phyloP scores from a whole-genome alignment of 1,140 invertebrate genomes.

The Galendromus occidentalis region DNA sequence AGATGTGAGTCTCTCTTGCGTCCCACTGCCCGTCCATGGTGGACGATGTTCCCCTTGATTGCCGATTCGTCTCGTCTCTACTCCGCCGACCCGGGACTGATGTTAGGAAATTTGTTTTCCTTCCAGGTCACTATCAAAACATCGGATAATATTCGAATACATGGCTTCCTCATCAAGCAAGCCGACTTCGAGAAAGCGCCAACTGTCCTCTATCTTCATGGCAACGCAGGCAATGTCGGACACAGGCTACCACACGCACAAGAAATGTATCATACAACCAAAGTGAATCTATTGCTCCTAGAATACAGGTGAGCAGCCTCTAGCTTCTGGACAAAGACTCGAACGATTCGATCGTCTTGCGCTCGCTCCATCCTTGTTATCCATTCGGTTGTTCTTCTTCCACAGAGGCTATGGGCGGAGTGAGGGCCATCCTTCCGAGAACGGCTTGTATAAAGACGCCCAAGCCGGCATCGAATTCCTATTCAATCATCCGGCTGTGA shows the following conservation, averaged over 20 bases:
- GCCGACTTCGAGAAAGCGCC: conserved; percentile 41
- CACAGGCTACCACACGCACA: conserved; percentile 60
- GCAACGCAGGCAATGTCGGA: conserved; percentile 89
- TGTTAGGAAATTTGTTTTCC: neutral
- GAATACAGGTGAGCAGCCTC: conserved; percentile 46
- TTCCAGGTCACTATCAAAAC: conserved; percentile 28
- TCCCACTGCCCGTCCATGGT: neutral
- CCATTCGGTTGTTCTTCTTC: neutral
- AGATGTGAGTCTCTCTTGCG: conserved; percentile 44
- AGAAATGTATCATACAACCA: conserved; percentile 43
- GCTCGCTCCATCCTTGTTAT: neutral
- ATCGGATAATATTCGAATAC: conserved; percentile 55
- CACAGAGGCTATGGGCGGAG: conserved; percentile 65
- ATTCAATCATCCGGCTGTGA: conserved; percentile 52
- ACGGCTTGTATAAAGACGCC: conserved; percentile 62
- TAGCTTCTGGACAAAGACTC: neutral
- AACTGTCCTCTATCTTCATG: conserved; percentile 75
- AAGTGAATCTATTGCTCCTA: neutral
- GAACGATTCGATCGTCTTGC: neutral
- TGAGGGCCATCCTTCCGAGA: conserved; percentile 60
- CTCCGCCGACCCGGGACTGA: neutral
- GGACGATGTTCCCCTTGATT: neutral
- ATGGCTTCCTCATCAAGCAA: conserved; percentile 68
- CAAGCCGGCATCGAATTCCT: conserved; percentile 66
- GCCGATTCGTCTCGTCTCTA: neutral